Evolutionary conservation across 2,888 invertebrate species (phyloP).

Genomic region (Euclidia mi): DNA sequence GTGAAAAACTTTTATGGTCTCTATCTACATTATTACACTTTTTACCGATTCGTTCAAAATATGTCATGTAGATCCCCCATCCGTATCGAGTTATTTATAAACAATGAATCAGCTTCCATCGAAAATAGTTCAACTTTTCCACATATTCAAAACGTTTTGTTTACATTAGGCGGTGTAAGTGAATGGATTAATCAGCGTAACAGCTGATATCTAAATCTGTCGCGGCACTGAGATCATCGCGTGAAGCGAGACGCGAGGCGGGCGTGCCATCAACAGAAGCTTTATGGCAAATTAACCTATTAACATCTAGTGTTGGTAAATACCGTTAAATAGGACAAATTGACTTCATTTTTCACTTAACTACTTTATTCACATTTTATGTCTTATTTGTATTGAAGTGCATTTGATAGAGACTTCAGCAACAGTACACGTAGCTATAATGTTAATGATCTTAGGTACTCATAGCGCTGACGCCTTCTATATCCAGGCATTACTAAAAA

Average conservation of each 20-base stretch:
- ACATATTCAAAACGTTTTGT: slow-evolving; percentile 26
- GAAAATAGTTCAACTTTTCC: slow-evolving; percentile 8
- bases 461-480: too few species aligned
- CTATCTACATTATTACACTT: too few species aligned
- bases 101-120: slow-evolving; percentile 8
- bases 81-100: neutral
- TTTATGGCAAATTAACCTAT: slow-evolving; percentile 31
- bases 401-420: too few species aligned
- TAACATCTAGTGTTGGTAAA: slow-evolving; percentile 18
- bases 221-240: slow-evolving; percentile 67
- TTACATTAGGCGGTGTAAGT: slow-evolving; percentile 55
- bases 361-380: too few species aligned
- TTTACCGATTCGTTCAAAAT: too few species aligned
- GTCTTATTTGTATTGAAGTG: too few species aligned
- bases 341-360: too few species aligned
- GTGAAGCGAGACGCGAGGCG: neutral
- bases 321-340: slow-evolving; percentile 15
- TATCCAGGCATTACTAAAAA: too few species aligned
- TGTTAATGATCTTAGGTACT: too few species aligned
- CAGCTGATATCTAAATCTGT: slow-evolving; percentile 76
- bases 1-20: too few species aligned
- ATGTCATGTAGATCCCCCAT: too few species aligned
- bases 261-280: slow-evolving; percentile 31
- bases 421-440: too few species aligned
- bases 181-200: slow-evolving; percentile 59